These are phyloP conservation scores for Chrysomallon squamiferum DNA, from an alignment of 1,140 invertebrate genomes.

Conservation along the genomic window DNA sequence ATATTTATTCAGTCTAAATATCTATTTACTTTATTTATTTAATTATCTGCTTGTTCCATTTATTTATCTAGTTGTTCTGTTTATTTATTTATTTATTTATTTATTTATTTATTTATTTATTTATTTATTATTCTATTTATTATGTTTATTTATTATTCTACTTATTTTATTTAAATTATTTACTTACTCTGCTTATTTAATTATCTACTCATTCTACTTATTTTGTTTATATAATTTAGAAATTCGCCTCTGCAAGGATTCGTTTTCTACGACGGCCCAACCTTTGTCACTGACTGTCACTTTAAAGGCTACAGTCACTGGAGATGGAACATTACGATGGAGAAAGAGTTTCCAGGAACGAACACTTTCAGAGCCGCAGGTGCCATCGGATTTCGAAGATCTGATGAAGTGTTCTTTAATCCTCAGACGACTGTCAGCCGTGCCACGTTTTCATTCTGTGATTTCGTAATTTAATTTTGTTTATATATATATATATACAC, in stretches of 20 bases:
- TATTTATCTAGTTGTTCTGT: no score
- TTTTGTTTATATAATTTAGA: background rate
- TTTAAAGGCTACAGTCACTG: constrained; percentile 1
- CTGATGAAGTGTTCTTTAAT: background rate
- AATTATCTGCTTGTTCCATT: no score
- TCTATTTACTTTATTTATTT: no score
- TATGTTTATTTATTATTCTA: no score
- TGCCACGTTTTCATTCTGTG: background rate
- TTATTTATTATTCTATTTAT: no score
- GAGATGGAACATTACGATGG: background rate
- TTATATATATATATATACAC: no score
- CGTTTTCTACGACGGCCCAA: constrained; percentile 6
- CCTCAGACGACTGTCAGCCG: background rate
- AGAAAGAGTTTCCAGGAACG: background rate
- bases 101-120: no score
- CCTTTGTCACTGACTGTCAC: constrained; percentile 1
- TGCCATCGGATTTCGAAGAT: background rate
- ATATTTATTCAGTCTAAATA: no score
- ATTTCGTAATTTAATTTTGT: background rate
- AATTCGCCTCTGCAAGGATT: constrained; percentile 4
- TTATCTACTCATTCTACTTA: no score
- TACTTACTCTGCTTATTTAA: no score
- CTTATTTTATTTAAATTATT: no score
- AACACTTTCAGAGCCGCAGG: background rate
- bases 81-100: no score